These are phyloP conservation scores for Danaus plexippus DNA, from an alignment of 1,140 invertebrate genomes.

Conservation along the genomic window DNA sequence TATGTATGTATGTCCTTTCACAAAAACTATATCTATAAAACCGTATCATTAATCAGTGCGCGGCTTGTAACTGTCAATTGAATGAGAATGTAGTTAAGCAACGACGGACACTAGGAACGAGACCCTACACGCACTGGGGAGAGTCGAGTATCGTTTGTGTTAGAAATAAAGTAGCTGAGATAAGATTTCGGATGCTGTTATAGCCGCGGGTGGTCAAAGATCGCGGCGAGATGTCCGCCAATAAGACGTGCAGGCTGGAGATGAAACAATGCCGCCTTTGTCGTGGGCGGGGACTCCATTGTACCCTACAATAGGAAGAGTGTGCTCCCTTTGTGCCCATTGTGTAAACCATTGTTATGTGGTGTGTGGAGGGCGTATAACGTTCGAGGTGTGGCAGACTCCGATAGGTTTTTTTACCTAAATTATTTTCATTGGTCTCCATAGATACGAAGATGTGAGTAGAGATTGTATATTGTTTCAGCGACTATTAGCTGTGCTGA, in stretches of 20 bases:
- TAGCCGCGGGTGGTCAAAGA: conserved; percentile 38
- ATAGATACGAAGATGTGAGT: too few species aligned
- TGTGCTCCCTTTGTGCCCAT: conserved; percentile 18
- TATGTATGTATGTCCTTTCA: too few species aligned
- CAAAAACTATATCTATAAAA: conserved; percentile 1
- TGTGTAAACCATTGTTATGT: conserved; percentile 27
- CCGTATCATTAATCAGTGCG: neutral
- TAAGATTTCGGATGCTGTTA: conserved; percentile 29
- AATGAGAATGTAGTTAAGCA: too few species aligned
- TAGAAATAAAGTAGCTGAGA: conserved; percentile 31
- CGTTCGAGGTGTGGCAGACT: conserved; percentile 17
- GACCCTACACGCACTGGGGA: too few species aligned
- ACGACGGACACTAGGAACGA: too few species aligned
- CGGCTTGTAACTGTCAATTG: too few species aligned
- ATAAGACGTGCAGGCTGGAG: conserved; percentile 23
- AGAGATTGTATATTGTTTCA: too few species aligned
- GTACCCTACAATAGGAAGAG: conserved; percentile 49
- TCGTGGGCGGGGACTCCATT: conserved; percentile 40
- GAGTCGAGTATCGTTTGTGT: too few species aligned
- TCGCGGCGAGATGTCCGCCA: conserved; percentile 26
- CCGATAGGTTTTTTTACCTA: conserved; percentile 10
- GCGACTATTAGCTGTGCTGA: too few species aligned
- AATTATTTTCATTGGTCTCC: conserved; percentile 4
- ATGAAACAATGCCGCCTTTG: conserved; percentile 48
- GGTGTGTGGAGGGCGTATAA: conserved; percentile 20